Conservation (phyloP, 2,888 invertebrate species). For the Chloromyia formosa region DNA sequence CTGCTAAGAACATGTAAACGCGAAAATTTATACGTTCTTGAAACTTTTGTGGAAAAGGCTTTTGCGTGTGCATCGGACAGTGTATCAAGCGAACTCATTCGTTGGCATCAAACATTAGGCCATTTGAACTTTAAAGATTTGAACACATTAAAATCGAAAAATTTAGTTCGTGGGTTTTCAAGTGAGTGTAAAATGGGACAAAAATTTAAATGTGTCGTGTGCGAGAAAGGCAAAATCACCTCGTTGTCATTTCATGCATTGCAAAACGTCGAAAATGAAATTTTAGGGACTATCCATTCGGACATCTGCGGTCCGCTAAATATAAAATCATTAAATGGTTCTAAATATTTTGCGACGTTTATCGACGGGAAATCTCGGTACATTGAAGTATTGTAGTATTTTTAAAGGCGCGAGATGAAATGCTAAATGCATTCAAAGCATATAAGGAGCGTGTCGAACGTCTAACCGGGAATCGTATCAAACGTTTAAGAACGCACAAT, state of each 20-base stretch:
- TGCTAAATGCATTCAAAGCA: background rate
- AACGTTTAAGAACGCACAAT: conserved; percentile 46
- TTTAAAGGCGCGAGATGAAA: background rate
- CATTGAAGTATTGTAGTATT: background rate
- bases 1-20: background rate
- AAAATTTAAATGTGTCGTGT: too few relatives aligned
- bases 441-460: background rate
- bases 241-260: too few relatives aligned
- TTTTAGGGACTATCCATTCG: background rate
- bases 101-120: background rate
- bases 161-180: too few relatives aligned
- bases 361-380: background rate
- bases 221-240: too few relatives aligned
- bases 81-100: too few relatives aligned
- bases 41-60: too few relatives aligned
- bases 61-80: too few relatives aligned
- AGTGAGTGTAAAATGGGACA: too few relatives aligned
- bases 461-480: background rate
- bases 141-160: too few relatives aligned
- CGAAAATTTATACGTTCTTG: too few relatives aligned
- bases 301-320: background rate
- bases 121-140: background rate
- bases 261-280: background rate
- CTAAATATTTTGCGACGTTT: background rate
- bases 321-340: background rate